These are phyloP conservation scores for Grallaria varia DNA, from an alignment of 2,113 vertebrate species.

Conservation along the genomic window DNA sequence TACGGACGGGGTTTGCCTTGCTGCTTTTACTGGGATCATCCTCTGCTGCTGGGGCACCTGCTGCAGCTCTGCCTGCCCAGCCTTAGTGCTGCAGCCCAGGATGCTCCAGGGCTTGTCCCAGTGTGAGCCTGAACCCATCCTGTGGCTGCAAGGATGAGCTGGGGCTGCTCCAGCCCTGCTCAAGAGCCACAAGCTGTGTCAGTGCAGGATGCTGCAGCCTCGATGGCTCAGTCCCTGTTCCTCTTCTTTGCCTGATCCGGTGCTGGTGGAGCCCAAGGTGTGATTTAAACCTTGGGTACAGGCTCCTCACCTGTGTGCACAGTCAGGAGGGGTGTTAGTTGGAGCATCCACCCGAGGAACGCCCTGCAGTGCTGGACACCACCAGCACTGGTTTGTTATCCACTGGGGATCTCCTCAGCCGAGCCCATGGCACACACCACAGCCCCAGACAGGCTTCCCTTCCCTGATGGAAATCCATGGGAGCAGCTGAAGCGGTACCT, in stretches of 20 bases:
- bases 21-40: not conserved
- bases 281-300: not conserved
- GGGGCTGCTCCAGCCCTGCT: not conserved
- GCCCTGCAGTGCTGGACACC: not conserved
- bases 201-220: not conserved
- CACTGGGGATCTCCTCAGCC: not conserved
- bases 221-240: accelerated
- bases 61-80: not conserved
- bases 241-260: not conserved
- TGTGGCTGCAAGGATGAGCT: not conserved
- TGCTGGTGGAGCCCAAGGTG: not conserved
- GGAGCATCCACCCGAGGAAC: not conserved
- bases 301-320: not conserved
- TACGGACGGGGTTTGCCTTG: not conserved
- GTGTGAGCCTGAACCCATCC: accelerated
- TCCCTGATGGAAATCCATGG: not conserved
- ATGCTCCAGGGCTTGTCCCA: not conserved
- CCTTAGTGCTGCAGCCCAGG: not conserved
- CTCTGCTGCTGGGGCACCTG: accelerated
- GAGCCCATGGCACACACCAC: accelerated
- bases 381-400: not conserved
- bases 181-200: accelerated
- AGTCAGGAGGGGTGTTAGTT: not conserved
- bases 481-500: not conserved
- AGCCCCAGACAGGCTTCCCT: not conserved